Percentiles rank a stretch among this genome's conserved stretches.
These are phyloP conservation scores for Epizoanthus ramosus DNA, from an alignment of 92 coral and sea anemone species.

Conservation along the genomic window DNA sequence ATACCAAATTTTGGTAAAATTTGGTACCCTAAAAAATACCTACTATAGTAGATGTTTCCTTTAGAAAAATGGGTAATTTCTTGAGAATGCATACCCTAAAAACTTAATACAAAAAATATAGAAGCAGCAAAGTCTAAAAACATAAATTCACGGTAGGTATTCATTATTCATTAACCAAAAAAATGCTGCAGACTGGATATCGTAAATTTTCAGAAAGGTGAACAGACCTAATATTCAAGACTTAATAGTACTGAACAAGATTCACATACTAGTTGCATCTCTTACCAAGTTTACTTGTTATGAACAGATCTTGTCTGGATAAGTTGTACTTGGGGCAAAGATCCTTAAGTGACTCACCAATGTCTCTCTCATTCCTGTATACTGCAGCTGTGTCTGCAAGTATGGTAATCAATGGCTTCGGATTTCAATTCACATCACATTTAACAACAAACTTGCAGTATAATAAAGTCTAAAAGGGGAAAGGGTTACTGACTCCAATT, in stretches of 20 bases:
- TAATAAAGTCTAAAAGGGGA: background rate
- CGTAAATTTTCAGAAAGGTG: too few relatives aligned
- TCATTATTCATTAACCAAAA: too few relatives aligned
- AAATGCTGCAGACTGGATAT: too few relatives aligned
- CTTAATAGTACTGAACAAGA: background rate
- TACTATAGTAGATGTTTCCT: too few relatives aligned
- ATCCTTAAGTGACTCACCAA: slow-evolving; percentile 74
- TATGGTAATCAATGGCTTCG: background rate
- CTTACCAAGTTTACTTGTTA: slow-evolving; percentile 96
- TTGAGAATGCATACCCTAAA: too few relatives aligned
- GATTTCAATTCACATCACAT: background rate
- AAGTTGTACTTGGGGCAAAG: slow-evolving; percentile 80
- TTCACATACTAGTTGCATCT: background rate
- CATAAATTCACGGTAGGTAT: too few relatives aligned
- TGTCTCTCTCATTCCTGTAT: slow-evolving; percentile 83
- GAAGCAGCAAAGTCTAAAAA: too few relatives aligned
- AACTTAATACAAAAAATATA: too few relatives aligned
- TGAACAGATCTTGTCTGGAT: slow-evolving; percentile 81
- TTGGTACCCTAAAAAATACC: too few relatives aligned
- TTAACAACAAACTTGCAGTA: background rate
- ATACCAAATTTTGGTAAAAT: too few relatives aligned
- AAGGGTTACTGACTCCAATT: background rate
- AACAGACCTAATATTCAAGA: too few relatives aligned
- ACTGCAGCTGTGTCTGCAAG: slow-evolving; percentile 85
- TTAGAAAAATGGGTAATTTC: too few relatives aligned